These are phyloP conservation scores for Seriola dumerili DNA, from an alignment of 2,113 vertebrate genomes.

Conservation along the genomic window DNA sequence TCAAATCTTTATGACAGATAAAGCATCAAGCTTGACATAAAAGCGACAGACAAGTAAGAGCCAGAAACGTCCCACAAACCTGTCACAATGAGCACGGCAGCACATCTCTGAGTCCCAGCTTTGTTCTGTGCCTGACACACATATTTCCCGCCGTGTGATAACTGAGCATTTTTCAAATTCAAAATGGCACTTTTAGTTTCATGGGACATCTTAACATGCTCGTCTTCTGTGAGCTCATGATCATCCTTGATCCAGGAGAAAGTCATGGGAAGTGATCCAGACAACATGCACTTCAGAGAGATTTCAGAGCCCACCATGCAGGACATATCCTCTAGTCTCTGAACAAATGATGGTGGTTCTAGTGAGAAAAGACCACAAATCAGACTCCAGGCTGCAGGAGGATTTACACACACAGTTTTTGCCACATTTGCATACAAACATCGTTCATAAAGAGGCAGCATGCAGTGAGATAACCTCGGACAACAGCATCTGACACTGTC, in stretches of 20 bases:
- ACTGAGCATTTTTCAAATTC: conserved; percentile 90
- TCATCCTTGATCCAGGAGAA: conserved; percentile 94
- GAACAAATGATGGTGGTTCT: conserved; percentile 94
- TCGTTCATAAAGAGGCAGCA: not conserved
- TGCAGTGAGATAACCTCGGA: not conserved
- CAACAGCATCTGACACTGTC: not conserved
- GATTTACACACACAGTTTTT: not conserved
- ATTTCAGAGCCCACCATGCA: conserved; percentile 89
- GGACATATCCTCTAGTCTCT: conserved; percentile 91
- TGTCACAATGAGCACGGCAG: conserved; percentile 91
- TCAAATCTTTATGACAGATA: conserved; percentile 23
- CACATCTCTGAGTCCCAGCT: conserved; percentile 92
- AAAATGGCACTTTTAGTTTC: conserved; percentile 89
- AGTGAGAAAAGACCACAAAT: conserved; percentile 76
- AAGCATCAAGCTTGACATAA: conserved; percentile 31
- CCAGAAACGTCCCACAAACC: conserved; percentile 87
- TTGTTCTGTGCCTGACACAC: conserved; percentile 94
- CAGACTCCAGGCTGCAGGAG: conserved; percentile 15
- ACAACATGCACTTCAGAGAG: conserved; percentile 90
- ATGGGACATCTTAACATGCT: conserved; percentile 91
- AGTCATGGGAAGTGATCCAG: conserved; percentile 92
- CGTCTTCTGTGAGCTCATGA: conserved; percentile 91
- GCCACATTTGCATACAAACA: not conserved
- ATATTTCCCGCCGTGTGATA: conserved; percentile 92
- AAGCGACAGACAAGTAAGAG: conserved; percentile 17